Evolutionary conservation across 2,113 vertebrate species (phyloP), one percentile per base, ranked within the genome.

Genomic region (Eonycteris spelaea): DNA sequence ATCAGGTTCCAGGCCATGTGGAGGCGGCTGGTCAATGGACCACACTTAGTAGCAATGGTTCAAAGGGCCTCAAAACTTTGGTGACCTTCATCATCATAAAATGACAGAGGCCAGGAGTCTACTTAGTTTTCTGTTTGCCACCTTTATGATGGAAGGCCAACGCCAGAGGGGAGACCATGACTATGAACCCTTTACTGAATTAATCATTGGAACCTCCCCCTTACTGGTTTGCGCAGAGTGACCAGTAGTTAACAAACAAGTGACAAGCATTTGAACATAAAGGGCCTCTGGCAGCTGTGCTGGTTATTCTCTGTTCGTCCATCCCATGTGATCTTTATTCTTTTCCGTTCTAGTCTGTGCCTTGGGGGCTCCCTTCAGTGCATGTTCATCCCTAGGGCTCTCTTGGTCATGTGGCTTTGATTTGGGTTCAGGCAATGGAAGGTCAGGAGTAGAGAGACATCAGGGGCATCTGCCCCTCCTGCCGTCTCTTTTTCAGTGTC

Each of bases 291-390:
- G 13, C 21, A n/a, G 51, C 61, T 55, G 18, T 16, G 51, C 61
- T n/a, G 24, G 10, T 51, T 22, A 35, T 40, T 48, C 82, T 96
- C 82, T 96, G 26, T 78, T 8, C 55, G 57, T 57, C 19, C 8
- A 5, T 57, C 45, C 40, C 33, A 14, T n/a, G 24, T 26, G 33
- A 33, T 45, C 26, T 33, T 16, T 71, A 14, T n/a, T 30, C n/a
- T 4, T 43, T 65, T 53, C 21, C 11, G 3, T 45, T 67, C 53
- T 15, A 0, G 4, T 55, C 14, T 78, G 6, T 14, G 2, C n/a
- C 43, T 48, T 33, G 38, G 79, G 90, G 19, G 19, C 59, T 65
- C 5, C 28, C 15, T 21, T 33, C 73, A 38, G 51, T 75, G 51
- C 70, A 8, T 40, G 16, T 48, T 51, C 15, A 7, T 83, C 55